phyloP scores from a whole-genome alignment of 2,888 invertebrate species.

The Ophraella communa region DNA sequence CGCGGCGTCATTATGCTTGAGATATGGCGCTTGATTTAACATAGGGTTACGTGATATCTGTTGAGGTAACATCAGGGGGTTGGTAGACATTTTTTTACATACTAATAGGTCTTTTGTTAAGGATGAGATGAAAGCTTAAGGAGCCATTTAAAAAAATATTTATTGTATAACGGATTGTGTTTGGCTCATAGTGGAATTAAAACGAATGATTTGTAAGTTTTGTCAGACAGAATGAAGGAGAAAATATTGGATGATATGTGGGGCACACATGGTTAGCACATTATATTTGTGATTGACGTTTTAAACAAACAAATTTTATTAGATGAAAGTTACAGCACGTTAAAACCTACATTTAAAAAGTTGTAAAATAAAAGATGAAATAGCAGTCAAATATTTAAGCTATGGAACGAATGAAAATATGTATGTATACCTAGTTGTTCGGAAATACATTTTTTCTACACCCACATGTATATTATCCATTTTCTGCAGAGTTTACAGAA shows the following conservation, averaged over 20 bases:
- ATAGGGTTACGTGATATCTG: slow-evolving; percentile 12
- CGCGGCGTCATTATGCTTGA: slow-evolving; percentile 23
- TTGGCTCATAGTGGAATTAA: slow-evolving; percentile 11
- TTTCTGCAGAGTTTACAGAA: too few species aligned
- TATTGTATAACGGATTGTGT: slow-evolving; percentile 11
- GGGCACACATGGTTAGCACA: slow-evolving; percentile 18
- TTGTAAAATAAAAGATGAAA: neutral
- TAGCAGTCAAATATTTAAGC: neutral
- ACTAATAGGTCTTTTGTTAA: slow-evolving; percentile 19
- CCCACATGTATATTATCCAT: too few species aligned
- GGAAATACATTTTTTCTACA: too few species aligned
- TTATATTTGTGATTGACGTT: neutral
- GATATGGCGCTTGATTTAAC: slow-evolving; percentile 20
- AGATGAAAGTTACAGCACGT: neutral
- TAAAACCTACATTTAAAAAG: neutral
- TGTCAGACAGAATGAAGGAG: neutral
- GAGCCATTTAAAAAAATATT: slow-evolving; percentile 17
- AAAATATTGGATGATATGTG: slow-evolving; percentile 10
- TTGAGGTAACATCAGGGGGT: slow-evolving; percentile 11
- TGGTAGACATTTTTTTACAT: slow-evolving; percentile 11
- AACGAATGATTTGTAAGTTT: slow-evolving; percentile 21
- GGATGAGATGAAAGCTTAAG: slow-evolving; percentile 12
- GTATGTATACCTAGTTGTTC: too few species aligned
- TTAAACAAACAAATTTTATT: neutral
- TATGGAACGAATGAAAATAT: too few species aligned